Base-by-base conservation (phyloP, 2,113 vertebrate species). In the Sprattus sprattus region DNA sequence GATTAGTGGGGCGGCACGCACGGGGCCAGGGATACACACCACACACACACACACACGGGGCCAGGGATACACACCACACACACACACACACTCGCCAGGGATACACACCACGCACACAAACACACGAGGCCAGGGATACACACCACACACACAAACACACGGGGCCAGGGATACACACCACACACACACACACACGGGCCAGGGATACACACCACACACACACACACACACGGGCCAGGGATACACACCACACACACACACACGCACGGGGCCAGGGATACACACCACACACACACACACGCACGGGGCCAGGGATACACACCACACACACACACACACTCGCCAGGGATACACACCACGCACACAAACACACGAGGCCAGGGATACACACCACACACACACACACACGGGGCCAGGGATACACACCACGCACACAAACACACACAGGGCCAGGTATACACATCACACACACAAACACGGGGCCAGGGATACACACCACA, bases 31-130 rank as follows among this genome's bases (percentile, higher is more conserved):
- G 22, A 45, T 39, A 16, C 81, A 82, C 54, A 22, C 52, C 47
- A 47, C n/a, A 57, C 45, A 82, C 20, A 82, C 64, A 49, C 84
- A 71, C 46, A 67, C 78, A 78, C 81, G n/a, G n/a, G 39, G 39
- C 39, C 39, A 39, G 39, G 39, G 39, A 39, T 2, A 82, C 83
- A 82, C 81, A 57, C 7, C 13, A 50, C 2, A 2, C 44, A 80
- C 50, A 7, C 15, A 57, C 0, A 57, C 54, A 1, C 8, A 13
- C 16, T n/a, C 1, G 39, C 39, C 39, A 39, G 39, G 39, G 39
- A 39, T 2, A 82, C 83, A 82, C 81, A 57, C 7, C 13, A 50
- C 2, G 39, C 44, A 80, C 50, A 7, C 15, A 57, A 4, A 57
- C 54, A 1, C 8, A 13, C 16, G 8, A n/a, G 39, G 39, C 39